These are phyloP conservation scores for Trichogramma pretiosum DNA, from an alignment of 1,140 invertebrate genomes.

Conservation along the genomic window DNA sequence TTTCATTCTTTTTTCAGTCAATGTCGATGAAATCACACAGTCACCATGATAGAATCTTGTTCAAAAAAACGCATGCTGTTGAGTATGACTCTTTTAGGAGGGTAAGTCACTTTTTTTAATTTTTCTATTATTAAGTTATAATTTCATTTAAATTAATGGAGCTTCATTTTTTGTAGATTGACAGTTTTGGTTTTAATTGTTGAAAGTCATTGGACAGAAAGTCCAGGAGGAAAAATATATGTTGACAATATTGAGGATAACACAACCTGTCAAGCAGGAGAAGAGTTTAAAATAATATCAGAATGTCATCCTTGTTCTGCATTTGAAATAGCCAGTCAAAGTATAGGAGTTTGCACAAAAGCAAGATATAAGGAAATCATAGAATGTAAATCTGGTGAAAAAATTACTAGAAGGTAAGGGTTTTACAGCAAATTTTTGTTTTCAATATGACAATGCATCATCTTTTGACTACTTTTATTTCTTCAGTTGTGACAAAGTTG, in stretches of 20 bases:
- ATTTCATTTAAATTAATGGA: neutral
- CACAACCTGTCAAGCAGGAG: slow-evolving; percentile 62
- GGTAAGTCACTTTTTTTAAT: slow-evolving; percentile 44
- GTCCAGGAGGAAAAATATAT: slow-evolving; percentile 44
- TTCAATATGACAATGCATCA: neutral
- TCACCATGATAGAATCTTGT: slow-evolving; percentile 65
- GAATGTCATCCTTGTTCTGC: slow-evolving; percentile 73
- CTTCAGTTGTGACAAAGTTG: slow-evolving; percentile 57
- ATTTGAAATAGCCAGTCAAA: slow-evolving; percentile 65
- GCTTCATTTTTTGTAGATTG: slow-evolving; percentile 47
- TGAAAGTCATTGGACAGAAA: slow-evolving; percentile 64
- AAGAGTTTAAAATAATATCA: slow-evolving; percentile 58
- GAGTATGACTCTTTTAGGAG: slow-evolving; percentile 52
- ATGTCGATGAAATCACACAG: too few species aligned
- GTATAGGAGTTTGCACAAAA: slow-evolving; percentile 57
- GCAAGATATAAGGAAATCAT: slow-evolving; percentile 64
- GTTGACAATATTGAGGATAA: slow-evolving; percentile 60
- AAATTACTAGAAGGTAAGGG: slow-evolving; percentile 55
- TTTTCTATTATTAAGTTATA: neutral
- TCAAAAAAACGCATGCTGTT: slow-evolving; percentile 60
- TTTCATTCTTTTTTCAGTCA: too few species aligned
- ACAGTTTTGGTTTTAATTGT: slow-evolving; percentile 69
- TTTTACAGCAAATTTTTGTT: slow-evolving; percentile 3
- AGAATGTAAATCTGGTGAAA: slow-evolving; percentile 60
- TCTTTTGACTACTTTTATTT: neutral